Base-by-base conservation (phyloP, 2,113 vertebrate species). In the Paralichthys olivaceus region DNA sequence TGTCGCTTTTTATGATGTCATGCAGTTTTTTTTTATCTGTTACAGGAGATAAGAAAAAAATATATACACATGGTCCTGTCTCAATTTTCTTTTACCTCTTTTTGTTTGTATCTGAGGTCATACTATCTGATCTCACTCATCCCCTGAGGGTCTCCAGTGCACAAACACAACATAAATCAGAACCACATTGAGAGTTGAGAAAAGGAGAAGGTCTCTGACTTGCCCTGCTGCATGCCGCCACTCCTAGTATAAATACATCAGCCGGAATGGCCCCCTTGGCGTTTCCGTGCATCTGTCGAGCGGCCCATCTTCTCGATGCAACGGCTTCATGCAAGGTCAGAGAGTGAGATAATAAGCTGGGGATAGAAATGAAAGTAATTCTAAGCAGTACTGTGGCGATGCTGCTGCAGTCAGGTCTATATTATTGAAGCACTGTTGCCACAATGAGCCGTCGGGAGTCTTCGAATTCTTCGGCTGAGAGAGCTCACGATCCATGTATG, bases 161-260 rank as follows among this genome's bases (percentile, higher is more conserved):
- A 79, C 47, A 81, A 83, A 77, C 75, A 74, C 54, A 77, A 85
- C 60, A 79, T 91, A 87, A 83, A 90, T 89, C 79, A 84, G 51
- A 58, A 2, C 12, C 64, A 69, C 23, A 62, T 64, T 81, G 51
- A 60, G 55, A 66, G 56, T 23, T 66, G 60, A 69, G 43, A 58
- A 58, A 65, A 45, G 57, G 34, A 26, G 66, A 78, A 79, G 34
- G 64, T 61, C 70, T 72, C 60, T 0, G 15, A 65, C 61, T 75
- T 71, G 45, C 63, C 45, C 69, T 77, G 60, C 56, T 58, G 23
- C 15, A 53, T 60, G 60, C 64, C 53, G 3, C 22, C 12, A 9
- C 72, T 76, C 26, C 51, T 7, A 23, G 67, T 79, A 71, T 79
- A 73, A 89, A 84, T 79, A 83, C 74, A 77, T 54, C 64, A 32